Percentiles rank a stretch among this genome's conserved stretches.
phyloP scores from a whole-genome alignment of 2,113 vertebrate species.

The Drymodes brunneopygia region DNA sequence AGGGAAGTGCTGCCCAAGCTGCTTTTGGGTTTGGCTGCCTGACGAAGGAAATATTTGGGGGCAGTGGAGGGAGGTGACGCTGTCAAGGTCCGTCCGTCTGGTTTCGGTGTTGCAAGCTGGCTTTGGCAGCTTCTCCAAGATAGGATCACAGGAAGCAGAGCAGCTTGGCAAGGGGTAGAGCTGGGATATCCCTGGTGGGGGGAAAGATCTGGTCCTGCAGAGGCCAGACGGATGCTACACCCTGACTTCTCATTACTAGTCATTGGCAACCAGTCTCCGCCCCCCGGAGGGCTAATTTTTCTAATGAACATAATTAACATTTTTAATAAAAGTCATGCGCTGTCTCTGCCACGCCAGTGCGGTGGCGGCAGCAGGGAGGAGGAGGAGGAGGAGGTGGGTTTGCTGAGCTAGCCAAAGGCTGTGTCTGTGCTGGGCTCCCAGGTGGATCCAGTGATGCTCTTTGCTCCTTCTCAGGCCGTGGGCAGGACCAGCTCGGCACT shows the following conservation, averaged over 20 bases:
- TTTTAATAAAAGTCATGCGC: neutral
- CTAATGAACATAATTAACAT: conserved; percentile 13
- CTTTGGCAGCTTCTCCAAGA: neutral
- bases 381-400: neutral
- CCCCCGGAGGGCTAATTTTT: neutral
- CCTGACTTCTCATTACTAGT: neutral
- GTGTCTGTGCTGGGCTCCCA: neutral
- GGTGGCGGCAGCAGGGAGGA: neutral
- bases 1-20: neutral
- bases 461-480: conserved; percentile 10
- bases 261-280: neutral
- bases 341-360: fast-evolving
- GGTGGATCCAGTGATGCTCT: neutral
- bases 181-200: conserved; percentile 53
- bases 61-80: neutral
- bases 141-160: neutral
- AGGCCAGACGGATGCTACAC: neutral
- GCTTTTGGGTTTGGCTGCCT: neutral
- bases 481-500: neutral
- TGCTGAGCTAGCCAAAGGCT: neutral
- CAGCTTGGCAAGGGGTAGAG: neutral
- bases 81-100: neutral
- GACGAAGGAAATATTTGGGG: conserved; percentile 8
- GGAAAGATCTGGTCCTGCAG: neutral
- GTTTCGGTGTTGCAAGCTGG: neutral